Evolutionary conservation across 2,888 invertebrate species (phyloP), one percentile per base, ranked within the genome.

Genomic region (Myathropa florea): DNA sequence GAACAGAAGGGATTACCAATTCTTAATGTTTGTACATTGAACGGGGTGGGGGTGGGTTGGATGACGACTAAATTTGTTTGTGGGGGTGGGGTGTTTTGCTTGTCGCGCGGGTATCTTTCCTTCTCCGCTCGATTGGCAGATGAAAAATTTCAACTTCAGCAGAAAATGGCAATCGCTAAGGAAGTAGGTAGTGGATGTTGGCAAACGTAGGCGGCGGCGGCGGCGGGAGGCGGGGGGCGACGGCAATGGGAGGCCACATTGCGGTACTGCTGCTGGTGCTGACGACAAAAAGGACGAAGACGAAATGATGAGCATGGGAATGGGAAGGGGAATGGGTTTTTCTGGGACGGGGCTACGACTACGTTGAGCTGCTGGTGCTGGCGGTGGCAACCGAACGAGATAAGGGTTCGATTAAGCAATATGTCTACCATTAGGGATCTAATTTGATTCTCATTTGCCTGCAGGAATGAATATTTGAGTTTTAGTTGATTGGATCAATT

Each of bases 401-500:
- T 86, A 86, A 86, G 86, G 86, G 83, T 86, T 86, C 86, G 86
- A 86, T 86, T 86, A 86, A 86, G 86, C 86, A 86, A 86, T 86
- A 86, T 86, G 86, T 86, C 86, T 86, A 73, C 86, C 83, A 86
- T 86, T 86, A 86, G 86, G 83, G 83, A 86, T 86, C 86, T 86
- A 86, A 86, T 86, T 86, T 86, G 86, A 83, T 86, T 86, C 86
- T 83, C 86, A 86, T 86, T 86, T 86, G 86, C 86, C 86, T 86
- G 73, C 61, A 78, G 82, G 83, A 86, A 83, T 83, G 86, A 86
- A 75, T 83, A 86, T 86, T 86, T 86, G 86, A 86, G 78, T 86
- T 83, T 86, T 73, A 83, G 78, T 86, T 86, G 86, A 86, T 86
- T 86, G 86, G 86, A 86, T 86, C 86, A 83, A 86, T 86, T 86